phyloP scores from a whole-genome alignment of 53 echinoderm and acorn worm genomes.

The Actinopyga echinites region DNA sequence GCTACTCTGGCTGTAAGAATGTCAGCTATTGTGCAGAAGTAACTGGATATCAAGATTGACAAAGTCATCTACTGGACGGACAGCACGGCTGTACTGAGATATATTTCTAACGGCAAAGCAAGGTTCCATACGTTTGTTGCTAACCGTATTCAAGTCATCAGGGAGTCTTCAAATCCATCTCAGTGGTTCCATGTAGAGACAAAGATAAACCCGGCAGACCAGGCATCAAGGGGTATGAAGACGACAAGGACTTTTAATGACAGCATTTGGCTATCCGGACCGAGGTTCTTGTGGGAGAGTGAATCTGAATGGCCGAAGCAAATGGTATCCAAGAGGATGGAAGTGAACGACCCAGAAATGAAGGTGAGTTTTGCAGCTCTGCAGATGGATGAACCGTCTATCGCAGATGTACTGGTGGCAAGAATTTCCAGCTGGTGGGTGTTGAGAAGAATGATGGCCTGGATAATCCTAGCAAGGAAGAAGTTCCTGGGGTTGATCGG shows the following conservation, averaged over 20 bases:
- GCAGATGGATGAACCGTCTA: slow-evolving; percentile 8
- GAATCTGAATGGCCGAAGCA: slow-evolving; percentile 60
- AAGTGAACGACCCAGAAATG: slow-evolving; percentile 50
- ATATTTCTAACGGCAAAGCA: slow-evolving; percentile 41
- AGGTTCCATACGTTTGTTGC: slow-evolving; percentile 57
- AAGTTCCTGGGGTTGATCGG: slow-evolving; percentile 14
- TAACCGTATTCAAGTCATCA: slow-evolving; percentile 49
- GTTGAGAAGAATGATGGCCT: slow-evolving; percentile 53
- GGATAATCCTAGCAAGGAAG: slow-evolving; percentile 34
- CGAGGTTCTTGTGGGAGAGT: slow-evolving; percentile 37
- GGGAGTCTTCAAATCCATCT: slow-evolving; percentile 30
- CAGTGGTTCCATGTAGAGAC: slow-evolving; percentile 56
- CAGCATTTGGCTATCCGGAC: slow-evolving; percentile 58
- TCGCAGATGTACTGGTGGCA: slow-evolving; percentile 31
- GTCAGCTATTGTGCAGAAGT: slow-evolving; percentile 39
- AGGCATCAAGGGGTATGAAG: slow-evolving; percentile 42
- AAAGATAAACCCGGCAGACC: slow-evolving; percentile 59
- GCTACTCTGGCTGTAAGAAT: slow-evolving; percentile 50
- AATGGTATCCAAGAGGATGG: slow-evolving; percentile 35
- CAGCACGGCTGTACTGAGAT: slow-evolving; percentile 56
- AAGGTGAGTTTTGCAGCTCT: slow-evolving; percentile 39
- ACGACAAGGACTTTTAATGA: slow-evolving; percentile 40
- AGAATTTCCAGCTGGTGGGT: slow-evolving; percentile 49
- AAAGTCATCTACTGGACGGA: slow-evolving; percentile 49
- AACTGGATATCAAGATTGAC: slow-evolving; percentile 12